These are phyloP conservation scores for Tapirus terrestris DNA, from an alignment of 2,113 vertebrate species.

Conservation along the genomic window DNA sequence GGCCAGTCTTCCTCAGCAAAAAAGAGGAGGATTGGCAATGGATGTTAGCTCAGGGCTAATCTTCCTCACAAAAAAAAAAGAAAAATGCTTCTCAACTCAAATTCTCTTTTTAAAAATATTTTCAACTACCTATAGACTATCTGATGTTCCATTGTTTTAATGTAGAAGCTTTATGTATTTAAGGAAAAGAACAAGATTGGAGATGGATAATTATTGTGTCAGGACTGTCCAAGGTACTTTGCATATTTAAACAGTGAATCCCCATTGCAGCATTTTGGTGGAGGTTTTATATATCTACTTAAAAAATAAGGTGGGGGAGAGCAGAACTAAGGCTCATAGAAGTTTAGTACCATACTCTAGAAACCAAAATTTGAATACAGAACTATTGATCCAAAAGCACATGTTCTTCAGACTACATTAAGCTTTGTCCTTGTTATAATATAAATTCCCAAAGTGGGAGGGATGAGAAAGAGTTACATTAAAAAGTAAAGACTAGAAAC, in stretches of 20 bases:
- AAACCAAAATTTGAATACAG: background rate
- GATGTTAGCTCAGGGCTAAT: too few relatives aligned
- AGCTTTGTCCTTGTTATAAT: background rate
- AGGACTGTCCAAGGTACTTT: background rate
- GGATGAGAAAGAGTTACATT: background rate
- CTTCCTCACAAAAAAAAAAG: too few relatives aligned
- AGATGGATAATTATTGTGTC: background rate
- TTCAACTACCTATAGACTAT: background rate
- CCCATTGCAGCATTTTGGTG: background rate
- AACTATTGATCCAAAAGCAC: background rate
- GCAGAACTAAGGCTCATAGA: background rate
- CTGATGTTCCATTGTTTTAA: background rate
- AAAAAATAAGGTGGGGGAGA: background rate
- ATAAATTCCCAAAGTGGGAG: background rate
- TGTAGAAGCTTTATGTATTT: background rate
- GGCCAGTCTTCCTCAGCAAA: too few relatives aligned
- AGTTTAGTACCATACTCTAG: background rate
- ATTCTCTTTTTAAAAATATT: background rate
- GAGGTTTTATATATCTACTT: background rate
- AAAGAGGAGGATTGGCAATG: too few relatives aligned
- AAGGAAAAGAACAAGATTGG: background rate
- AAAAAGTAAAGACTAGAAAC: background rate
- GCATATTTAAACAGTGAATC: background rate
- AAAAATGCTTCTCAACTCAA: background rate
- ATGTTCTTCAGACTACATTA: background rate